Evolutionary conservation across 2,888 invertebrate species (phyloP).

Genomic region (Amiota minor): DNA sequence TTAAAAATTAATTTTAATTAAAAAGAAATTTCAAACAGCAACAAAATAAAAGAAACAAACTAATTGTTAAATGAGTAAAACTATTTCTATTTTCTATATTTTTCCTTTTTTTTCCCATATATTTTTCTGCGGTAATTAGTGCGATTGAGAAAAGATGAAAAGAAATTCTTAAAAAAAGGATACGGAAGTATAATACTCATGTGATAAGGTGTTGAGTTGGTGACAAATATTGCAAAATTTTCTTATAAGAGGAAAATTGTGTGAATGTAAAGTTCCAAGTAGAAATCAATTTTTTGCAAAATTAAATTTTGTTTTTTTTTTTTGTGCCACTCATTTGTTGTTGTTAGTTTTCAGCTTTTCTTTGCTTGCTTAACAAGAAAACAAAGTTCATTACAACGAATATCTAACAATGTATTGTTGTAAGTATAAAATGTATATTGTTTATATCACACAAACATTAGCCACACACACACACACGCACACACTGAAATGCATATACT

Average conservation of each 20-base stretch:
- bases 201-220: too few species aligned
- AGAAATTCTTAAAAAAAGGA: too few species aligned
- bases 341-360: slow-evolving; percentile 47
- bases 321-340: slow-evolving; percentile 58
- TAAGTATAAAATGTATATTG: neutral
- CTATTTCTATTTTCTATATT: too few species aligned
- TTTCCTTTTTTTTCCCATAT: too few species aligned
- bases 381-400: slow-evolving; percentile 17
- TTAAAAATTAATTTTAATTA: neutral
- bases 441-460: slow-evolving; percentile 1
- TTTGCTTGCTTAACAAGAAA: slow-evolving; percentile 10
- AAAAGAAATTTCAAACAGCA: neutral
- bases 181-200: too few species aligned
- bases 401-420: slow-evolving; percentile 6
- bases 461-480: slow-evolving; percentile 22
- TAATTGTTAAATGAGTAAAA: too few species aligned
- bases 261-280: slow-evolving; percentile 24
- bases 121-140: too few species aligned
- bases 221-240: too few species aligned
- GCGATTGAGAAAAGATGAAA: too few species aligned
- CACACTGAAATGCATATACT: neutral
- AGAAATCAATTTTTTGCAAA: slow-evolving; percentile 62
- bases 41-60: neutral
- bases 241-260: too few species aligned
- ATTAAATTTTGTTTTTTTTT: slow-evolving; percentile 58